Evolutionary conservation across 2,113 vertebrate genomes (phyloP), one percentile per base, ranked within the genome.

Genomic region (Oxyura jamaicensis): DNA sequence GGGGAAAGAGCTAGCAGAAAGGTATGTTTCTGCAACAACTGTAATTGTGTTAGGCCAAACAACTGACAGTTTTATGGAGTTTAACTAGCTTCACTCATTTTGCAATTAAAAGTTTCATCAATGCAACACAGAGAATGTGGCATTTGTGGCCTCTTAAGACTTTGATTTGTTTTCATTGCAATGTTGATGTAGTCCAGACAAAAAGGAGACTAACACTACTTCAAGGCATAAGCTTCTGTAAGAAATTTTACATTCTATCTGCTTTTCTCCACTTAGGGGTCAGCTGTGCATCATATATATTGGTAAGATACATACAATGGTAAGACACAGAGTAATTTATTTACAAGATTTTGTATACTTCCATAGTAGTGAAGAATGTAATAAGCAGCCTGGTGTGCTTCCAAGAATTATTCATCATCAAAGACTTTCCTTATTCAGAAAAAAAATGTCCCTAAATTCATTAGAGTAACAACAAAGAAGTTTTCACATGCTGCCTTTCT

Each of bases 1-100:
- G 79, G 62, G 86, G 66, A 94, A 96, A 72, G 56, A 95, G 48
- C 33, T 83, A 91, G 71, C 73, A 95, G 77, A 88, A 94, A 94
- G 60, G 52, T 94, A 42, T 79, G 59, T 55, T 90, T 93, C 71
- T 92, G 69, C 68, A 83, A 66, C 12, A 48, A 59, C 41, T 93
- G n/a, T 74, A 46, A 56, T 89, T 88, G 85, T 80, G 71, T 69
- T 71, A 91, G 44, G 72, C 77, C 62, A 58, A 79, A n/a, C 31
- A 78, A 66, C 68, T 8, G 9, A 25, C 35, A 56, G 55, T 72
- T 90, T 93, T 89, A 83, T 55, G 41, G 58, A 88, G 35, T 92
- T 90, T 83, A 78, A 94, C 33, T 48, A 92, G 39, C 56, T 97
- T 96, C 67, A 16, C 55, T 95, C 20, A 73, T 84, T 85, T 92